Conservation (phyloP, 2,888 invertebrate species). For the Clistopyga incitator region DNA sequence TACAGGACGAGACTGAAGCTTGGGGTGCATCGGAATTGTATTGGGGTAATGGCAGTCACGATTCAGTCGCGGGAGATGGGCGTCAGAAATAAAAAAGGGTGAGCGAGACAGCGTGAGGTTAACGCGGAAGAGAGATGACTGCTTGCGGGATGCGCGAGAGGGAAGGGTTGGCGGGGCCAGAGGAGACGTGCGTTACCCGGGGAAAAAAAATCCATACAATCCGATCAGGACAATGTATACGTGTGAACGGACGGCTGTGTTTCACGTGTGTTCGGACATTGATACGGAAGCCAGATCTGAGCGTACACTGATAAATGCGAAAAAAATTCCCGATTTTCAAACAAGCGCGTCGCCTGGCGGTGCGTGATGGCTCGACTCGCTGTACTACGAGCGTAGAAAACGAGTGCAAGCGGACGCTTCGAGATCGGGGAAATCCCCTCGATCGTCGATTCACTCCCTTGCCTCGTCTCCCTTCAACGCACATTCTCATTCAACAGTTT, state of each 20-base stretch:
- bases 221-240: conserved; percentile 83
- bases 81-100: conserved; percentile 63
- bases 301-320: conserved; percentile 81
- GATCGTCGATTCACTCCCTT: conserved; percentile 59
- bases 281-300: conserved; percentile 81
- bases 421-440: conserved; percentile 36
- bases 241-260: conserved; percentile 82
- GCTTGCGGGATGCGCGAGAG: conserved; percentile 73
- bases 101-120: conserved; percentile 63
- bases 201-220: conserved; percentile 83
- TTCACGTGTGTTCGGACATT: conserved; percentile 80
- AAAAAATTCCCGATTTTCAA: conserved; percentile 71
- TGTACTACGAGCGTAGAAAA: conserved; percentile 49
- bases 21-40: conserved; percentile 56
- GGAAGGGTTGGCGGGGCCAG: conserved; percentile 62
- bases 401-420: conserved; percentile 66
- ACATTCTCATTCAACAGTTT: neutral
- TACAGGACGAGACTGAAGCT: conserved; percentile 46
- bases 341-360: conserved; percentile 74
- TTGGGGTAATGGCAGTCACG: conserved; percentile 57
- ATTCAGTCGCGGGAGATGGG: conserved; percentile 54
- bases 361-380: conserved; percentile 74
- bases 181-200: conserved; percentile 77
- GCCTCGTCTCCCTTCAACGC: neutral
- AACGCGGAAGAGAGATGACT: conserved; percentile 72